These are phyloP conservation scores for Plagiodera versicolora DNA, from an alignment of 2,888 invertebrate genomes.

Conservation along the genomic window DNA sequence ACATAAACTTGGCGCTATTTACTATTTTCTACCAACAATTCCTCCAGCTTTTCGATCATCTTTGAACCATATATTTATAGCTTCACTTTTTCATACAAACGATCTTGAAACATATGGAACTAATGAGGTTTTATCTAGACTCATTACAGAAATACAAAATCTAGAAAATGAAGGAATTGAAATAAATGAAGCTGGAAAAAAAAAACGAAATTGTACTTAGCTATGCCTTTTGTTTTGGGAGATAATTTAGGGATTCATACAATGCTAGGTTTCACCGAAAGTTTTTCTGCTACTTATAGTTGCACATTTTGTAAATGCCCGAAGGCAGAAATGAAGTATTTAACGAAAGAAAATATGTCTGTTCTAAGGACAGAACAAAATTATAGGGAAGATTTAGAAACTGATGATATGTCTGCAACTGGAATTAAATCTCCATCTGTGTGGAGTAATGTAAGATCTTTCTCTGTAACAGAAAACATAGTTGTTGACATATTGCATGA, in stretches of 20 bases:
- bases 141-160: constrained; percentile 11
- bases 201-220: constrained; percentile 13
- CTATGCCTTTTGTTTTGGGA: constrained; percentile 17
- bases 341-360: not conserved
- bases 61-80: constrained; percentile 10
- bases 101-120: constrained; percentile 19
- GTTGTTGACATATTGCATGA: constrained; percentile 6
- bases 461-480: constrained; percentile 1
- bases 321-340: constrained; percentile 5
- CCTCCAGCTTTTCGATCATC: not conserved
- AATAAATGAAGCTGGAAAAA: not conserved
- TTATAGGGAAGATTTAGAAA: constrained; percentile 10
- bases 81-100: constrained; percentile 8
- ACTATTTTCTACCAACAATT: constrained; percentile 5
- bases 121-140: constrained; percentile 3
- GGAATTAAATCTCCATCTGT: not conserved
- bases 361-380: constrained; percentile 7
- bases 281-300: constrained; percentile 11
- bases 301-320: constrained; percentile 11
- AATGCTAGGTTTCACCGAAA: constrained; percentile 14
- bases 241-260: constrained; percentile 20
- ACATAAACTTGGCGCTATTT: not conserved
- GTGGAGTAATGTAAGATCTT: constrained; percentile 2
- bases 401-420: not conserved
- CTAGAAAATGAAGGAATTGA: constrained; percentile 3